phyloP scores from a whole-genome alignment of 2,113 vertebrate species.

The Pelecanoides urinatrix region DNA sequence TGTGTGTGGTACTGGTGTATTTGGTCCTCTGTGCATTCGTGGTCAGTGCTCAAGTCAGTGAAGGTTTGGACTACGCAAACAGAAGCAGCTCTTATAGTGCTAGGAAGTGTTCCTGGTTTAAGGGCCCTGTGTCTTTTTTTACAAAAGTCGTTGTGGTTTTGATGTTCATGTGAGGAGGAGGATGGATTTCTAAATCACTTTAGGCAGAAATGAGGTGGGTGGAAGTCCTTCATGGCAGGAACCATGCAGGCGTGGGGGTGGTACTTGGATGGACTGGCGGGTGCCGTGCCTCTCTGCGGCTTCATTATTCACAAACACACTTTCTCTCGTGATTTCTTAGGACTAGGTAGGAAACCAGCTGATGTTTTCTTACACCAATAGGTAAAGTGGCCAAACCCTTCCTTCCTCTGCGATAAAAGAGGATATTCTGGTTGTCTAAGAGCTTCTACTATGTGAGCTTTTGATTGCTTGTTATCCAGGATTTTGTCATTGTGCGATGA shows the following conservation, averaged over 20 bases:
- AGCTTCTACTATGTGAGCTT: background rate
- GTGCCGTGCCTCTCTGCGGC: background rate
- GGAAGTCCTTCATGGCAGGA: background rate
- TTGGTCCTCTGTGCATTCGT: background rate
- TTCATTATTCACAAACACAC: background rate
- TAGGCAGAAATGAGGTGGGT: background rate
- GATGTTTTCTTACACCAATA: background rate
- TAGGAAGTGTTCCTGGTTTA: background rate
- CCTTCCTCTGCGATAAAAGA: background rate
- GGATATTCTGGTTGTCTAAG: background rate
- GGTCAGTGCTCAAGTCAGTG: background rate
- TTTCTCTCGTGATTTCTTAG: background rate
- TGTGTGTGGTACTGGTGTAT: background rate
- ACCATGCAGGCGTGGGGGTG: rapidly evolving
- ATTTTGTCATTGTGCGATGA: background rate
- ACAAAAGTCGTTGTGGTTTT: background rate
- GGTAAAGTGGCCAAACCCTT: background rate
- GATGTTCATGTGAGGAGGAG: background rate
- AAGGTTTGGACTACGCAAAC: background rate
- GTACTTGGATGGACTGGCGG: rapidly evolving
- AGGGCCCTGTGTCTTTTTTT: background rate
- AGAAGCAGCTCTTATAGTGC: background rate
- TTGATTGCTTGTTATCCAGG: background rate
- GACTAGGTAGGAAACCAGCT: background rate
- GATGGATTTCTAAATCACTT: background rate